Evolutionary conservation across 2,888 invertebrate genomes (phyloP).

Genomic region (Tricholauxania praeusta): DNA sequence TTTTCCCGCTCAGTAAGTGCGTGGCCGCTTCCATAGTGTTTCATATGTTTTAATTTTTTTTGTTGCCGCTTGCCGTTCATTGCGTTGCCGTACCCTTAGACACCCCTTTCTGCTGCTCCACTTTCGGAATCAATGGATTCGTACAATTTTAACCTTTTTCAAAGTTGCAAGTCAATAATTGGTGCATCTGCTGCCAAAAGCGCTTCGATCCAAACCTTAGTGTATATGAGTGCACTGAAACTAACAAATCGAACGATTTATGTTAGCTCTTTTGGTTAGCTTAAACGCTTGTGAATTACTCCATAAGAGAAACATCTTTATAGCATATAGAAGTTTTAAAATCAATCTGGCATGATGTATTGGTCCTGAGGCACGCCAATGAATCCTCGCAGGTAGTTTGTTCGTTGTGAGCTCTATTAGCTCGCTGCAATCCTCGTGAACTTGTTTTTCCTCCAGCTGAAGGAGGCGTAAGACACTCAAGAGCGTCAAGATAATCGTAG

Average conservation of each 20-base stretch:
- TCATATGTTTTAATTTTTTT: too few species aligned
- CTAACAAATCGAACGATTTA: neutral
- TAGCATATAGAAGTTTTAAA: slow-evolving; percentile 21
- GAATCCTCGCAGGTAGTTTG: slow-evolving; percentile 23
- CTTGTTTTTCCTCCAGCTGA: slow-evolving; percentile 23
- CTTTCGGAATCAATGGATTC: too few species aligned
- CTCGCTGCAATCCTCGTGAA: slow-evolving; percentile 22
- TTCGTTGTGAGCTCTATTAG: slow-evolving; percentile 21
- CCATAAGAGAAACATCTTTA: slow-evolving; percentile 24
- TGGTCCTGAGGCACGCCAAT: slow-evolving; percentile 12
- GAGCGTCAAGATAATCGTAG: too few species aligned
- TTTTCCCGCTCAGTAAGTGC: too few species aligned
- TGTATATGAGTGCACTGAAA: slow-evolving; percentile 27
- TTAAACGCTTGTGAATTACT: slow-evolving; percentile 23
- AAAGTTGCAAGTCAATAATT: slow-evolving; percentile 24
- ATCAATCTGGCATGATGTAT: neutral
- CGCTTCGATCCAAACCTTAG: slow-evolving; percentile 28
- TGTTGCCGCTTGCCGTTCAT: too few species aligned
- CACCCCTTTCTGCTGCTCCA: slow-evolving; percentile 35
- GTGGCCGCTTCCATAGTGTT: too few species aligned
- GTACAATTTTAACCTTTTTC: slow-evolving; percentile 12
- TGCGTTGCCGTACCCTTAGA: too few species aligned
- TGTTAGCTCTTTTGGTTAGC: slow-evolving; percentile 4
- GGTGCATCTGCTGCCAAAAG: slow-evolving; percentile 36
- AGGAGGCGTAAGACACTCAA: neutral